Evolutionary conservation across 2,888 invertebrate genomes (phyloP).

Genomic region (Volucella inflata): DNA sequence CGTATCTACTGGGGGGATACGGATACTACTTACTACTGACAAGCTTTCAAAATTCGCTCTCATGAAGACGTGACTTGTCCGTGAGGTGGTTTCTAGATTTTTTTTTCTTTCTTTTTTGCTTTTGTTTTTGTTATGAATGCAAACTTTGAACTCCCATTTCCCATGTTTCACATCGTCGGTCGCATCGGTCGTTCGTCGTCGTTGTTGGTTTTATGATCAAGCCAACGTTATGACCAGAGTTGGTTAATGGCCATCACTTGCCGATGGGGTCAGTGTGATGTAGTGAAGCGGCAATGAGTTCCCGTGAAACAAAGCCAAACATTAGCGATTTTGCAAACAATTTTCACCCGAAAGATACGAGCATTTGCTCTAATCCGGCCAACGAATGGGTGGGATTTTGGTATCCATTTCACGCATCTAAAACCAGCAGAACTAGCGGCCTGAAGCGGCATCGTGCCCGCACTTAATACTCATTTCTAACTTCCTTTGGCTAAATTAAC

Average conservation of each 20-base stretch:
- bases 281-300: constrained; percentile 49
- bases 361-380: constrained; percentile 3
- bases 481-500: constrained; percentile 11
- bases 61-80: constrained; percentile 73
- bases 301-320: constrained; percentile 45
- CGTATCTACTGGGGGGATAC: neutral
- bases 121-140: constrained; percentile 4
- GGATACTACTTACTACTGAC: constrained; percentile 23
- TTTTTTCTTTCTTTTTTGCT: too few species aligned
- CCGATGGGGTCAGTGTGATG: constrained; percentile 66
- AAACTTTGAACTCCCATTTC: constrained; percentile 65
- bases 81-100: constrained; percentile 20
- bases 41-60: constrained; percentile 60
- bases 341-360: constrained; percentile 24
- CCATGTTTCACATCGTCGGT: constrained; percentile 66
- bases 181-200: constrained; percentile 27
- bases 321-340: constrained; percentile 16
- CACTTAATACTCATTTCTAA: neutral
- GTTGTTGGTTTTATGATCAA: constrained; percentile 34
- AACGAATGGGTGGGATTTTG: constrained; percentile 1
- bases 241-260: constrained; percentile 52
- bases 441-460: neutral
- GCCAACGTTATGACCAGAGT: constrained; percentile 32
- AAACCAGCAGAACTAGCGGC: neutral
- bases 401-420: constrained; percentile 15